A percentile compares a stretch with the other conserved stretches of the same genome.
Evolutionary conservation across 2,888 invertebrate species (phyloP).

Genomic region (Spodoptera littoralis): DNA sequence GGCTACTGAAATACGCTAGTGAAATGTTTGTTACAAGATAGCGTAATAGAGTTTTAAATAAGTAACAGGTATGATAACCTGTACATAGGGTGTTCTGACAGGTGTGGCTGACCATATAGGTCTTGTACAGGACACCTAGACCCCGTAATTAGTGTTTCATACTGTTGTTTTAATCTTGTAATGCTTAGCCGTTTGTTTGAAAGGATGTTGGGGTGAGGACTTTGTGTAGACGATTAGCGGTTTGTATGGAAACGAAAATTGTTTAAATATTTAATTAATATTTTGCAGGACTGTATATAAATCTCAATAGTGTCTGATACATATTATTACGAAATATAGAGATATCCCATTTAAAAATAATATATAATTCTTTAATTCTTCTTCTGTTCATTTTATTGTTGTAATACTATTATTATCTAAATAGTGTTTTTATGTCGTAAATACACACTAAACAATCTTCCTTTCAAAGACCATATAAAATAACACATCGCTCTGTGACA

Average conservation of each 20-base stretch:
- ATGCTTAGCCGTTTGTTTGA: slow-evolving; percentile 61
- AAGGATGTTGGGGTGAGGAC: slow-evolving; percentile 37
- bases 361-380: no score
- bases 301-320: no score
- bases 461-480: background rate
- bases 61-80: slow-evolving; percentile 45
- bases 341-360: no score
- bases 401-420: no score
- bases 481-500: slow-evolving; percentile 44
- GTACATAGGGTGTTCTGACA: slow-evolving; percentile 54
- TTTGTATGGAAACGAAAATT: slow-evolving; percentile 4
- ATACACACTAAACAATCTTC: no score
- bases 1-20: slow-evolving; percentile 30
- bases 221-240: slow-evolving; percentile 52
- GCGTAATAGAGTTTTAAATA: slow-evolving; percentile 37
- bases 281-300: no score
- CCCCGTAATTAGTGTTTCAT: slow-evolving; percentile 69
- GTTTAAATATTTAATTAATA: no score
- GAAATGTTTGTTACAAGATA: slow-evolving; percentile 27
- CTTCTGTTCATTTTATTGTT: no score
- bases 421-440: no score
- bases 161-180: slow-evolving; percentile 69
- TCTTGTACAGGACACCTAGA: slow-evolving; percentile 62
- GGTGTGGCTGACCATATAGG: slow-evolving; percentile 66
- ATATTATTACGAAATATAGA: no score